These are phyloP conservation scores for Xerus inauris DNA, from an alignment of 2,113 vertebrate genomes.

Conservation along the genomic window DNA sequence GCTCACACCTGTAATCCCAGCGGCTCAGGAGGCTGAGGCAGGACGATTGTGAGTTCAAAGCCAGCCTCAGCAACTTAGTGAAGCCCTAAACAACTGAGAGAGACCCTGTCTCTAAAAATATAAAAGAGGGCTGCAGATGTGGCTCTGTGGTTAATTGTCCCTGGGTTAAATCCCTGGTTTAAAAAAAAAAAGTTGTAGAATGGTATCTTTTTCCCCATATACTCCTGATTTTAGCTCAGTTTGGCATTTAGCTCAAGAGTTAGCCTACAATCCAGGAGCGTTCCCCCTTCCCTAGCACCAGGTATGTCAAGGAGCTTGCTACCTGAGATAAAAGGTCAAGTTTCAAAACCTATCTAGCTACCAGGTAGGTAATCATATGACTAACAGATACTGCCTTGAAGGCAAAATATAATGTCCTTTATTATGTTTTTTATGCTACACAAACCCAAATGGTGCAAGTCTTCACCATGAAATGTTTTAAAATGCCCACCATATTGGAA, in stretches of 20 bases:
- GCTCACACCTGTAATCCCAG: too few species aligned
- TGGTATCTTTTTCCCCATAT: background rate
- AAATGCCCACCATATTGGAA: background rate
- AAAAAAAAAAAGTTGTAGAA: background rate
- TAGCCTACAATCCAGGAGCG: background rate
- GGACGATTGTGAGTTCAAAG: too few species aligned
- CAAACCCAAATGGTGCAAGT: background rate
- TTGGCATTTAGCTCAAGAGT: conserved; percentile 23
- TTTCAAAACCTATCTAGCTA: background rate
- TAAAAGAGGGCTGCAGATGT: too few species aligned
- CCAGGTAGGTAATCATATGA: background rate
- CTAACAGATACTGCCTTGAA: background rate
- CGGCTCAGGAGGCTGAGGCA: too few species aligned
- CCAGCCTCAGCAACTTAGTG: too few species aligned
- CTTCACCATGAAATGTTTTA: background rate
- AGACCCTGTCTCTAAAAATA: too few species aligned
- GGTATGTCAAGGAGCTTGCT: background rate
- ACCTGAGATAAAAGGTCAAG: background rate
- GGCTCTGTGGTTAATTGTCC: too few species aligned
- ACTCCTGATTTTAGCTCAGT: background rate
- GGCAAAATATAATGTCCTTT: background rate
- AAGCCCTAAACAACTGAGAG: too few species aligned
- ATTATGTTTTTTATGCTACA: background rate
- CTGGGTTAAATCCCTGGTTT: too few species aligned
- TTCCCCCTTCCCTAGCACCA: background rate